Conservation (phyloP, 2,113 vertebrate species). For the Lucifuga dentata region DNA sequence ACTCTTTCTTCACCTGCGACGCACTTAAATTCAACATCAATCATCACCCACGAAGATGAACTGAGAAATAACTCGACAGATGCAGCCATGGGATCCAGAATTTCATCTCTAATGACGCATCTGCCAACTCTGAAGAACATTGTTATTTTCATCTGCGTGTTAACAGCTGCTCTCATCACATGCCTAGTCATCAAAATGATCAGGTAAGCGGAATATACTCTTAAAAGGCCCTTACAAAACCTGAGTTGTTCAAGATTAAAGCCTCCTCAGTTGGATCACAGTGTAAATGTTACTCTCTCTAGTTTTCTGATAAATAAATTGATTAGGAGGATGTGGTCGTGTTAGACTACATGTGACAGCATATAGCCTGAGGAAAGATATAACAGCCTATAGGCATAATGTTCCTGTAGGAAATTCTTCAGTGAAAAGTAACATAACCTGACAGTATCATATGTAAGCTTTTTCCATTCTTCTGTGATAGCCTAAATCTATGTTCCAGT, state of each 20-base stretch:
- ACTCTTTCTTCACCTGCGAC: conserved; percentile 60
- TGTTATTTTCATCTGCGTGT: conserved; percentile 87
- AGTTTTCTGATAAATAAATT: conserved; percentile 3
- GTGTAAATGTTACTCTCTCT: background rate
- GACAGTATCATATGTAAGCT: background rate
- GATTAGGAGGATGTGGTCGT: conserved; percentile 29
- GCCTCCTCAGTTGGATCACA: background rate
- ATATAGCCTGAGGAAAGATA: background rate
- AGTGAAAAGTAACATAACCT: background rate
- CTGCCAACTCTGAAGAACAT: conserved; percentile 90
- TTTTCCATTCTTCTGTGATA: background rate
- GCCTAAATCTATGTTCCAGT: no score
- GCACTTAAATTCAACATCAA: conserved; percentile 71
- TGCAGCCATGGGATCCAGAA: conserved; percentile 69
- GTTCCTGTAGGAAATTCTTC: background rate
- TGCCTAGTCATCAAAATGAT: conserved; percentile 89
- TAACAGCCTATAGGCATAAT: conserved; percentile 13
- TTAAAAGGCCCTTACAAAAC: background rate
- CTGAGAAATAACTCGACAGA: conserved; percentile 61
- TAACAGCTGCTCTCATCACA: conserved; percentile 87
- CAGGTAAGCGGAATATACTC: conserved; percentile 83
- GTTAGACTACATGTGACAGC: conserved; percentile 9
- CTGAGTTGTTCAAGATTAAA: no score
- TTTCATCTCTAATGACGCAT: conserved; percentile 85
- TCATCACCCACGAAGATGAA: conserved; percentile 29